These are phyloP conservation scores for Drosophila kanekoi DNA, from an alignment of 2,888 invertebrate genomes.

Conservation along the genomic window DNA sequence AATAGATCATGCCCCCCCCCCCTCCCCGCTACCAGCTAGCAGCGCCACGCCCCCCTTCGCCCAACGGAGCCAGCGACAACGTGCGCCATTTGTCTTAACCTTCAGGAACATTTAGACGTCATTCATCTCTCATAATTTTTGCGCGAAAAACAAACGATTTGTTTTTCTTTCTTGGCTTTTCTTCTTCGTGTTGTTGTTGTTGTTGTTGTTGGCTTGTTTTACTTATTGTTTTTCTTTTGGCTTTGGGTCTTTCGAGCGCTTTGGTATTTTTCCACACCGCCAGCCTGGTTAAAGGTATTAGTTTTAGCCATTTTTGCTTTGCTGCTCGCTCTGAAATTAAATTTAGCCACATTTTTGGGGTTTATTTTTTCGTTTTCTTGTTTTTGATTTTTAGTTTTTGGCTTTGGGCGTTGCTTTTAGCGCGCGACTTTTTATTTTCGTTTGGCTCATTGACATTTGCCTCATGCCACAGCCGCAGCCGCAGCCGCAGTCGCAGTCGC, in stretches of 20 bases:
- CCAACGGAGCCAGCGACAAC: conserved; percentile 43
- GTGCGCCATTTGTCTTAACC: conserved; percentile 76
- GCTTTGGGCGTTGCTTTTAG: conserved; percentile 46
- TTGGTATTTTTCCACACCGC: conserved; percentile 56
- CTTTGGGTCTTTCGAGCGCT: conserved; percentile 19
- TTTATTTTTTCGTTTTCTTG: conserved; percentile 1
- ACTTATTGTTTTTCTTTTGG: conserved; percentile 18
- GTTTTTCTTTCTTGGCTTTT: conserved; percentile 40
- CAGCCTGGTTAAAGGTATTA: conserved; percentile 43
- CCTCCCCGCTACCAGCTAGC: too few species aligned
- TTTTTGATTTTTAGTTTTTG: conserved; percentile 17
- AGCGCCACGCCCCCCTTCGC: neutral
- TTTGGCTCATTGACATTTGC: conserved; percentile 64
- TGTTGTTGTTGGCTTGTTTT: conserved; percentile 12
- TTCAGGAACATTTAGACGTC: conserved; percentile 79
- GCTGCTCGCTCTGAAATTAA: conserved; percentile 33
- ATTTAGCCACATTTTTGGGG: conserved; percentile 45
- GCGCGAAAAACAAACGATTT: conserved; percentile 58
- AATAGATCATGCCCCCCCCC: conserved; percentile 15
- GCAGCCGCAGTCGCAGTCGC: conserved; percentile 6
- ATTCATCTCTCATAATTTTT: conserved; percentile 77
- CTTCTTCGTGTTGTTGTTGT: conserved; percentile 4
- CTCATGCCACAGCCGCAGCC: conserved; percentile 12
- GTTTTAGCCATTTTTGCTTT: conserved; percentile 29
- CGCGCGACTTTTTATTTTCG: conserved; percentile 45